These are phyloP conservation scores for Choloepus hoffmanni DNA, from an alignment of 2,113 vertebrate species.

Conservation along the genomic window DNA sequence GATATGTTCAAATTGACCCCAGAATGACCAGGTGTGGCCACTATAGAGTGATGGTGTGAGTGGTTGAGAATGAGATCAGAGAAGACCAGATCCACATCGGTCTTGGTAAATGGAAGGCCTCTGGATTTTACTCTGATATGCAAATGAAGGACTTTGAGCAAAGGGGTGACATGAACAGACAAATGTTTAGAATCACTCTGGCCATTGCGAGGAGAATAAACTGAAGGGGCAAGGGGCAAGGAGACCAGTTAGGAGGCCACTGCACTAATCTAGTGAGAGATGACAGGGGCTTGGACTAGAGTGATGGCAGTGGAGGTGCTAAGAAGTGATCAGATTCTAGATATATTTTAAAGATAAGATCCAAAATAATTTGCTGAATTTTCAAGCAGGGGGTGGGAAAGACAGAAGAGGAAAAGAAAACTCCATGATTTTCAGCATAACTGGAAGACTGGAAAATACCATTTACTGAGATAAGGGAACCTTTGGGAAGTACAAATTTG, in stretches of 20 bases:
- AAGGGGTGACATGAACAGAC: neutral
- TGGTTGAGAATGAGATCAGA: neutral
- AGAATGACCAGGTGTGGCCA: neutral
- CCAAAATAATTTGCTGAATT: neutral
- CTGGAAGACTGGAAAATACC: too few relatives aligned
- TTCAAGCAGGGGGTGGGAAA: neutral
- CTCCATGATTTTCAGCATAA: neutral
- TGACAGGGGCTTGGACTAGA: neutral
- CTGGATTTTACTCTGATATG: neutral
- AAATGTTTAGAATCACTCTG: neutral
- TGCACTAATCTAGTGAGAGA: rapidly evolving
- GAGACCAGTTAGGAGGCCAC: neutral
- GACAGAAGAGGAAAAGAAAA: neutral
- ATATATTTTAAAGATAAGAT: neutral
- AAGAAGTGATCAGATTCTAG: neutral
- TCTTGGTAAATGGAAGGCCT: neutral
- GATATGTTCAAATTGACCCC: neutral
- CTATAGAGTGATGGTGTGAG: neutral
- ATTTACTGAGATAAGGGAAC: neutral
- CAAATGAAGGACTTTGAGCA: neutral
- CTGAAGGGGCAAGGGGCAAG: neutral
- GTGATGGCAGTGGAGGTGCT: neutral
- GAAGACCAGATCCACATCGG: too few relatives aligned
- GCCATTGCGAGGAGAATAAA: neutral
- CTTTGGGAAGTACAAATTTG: too few relatives aligned